Evolutionary conservation across 2,888 invertebrate genomes (phyloP).

Genomic region (Archips xylosteana): DNA sequence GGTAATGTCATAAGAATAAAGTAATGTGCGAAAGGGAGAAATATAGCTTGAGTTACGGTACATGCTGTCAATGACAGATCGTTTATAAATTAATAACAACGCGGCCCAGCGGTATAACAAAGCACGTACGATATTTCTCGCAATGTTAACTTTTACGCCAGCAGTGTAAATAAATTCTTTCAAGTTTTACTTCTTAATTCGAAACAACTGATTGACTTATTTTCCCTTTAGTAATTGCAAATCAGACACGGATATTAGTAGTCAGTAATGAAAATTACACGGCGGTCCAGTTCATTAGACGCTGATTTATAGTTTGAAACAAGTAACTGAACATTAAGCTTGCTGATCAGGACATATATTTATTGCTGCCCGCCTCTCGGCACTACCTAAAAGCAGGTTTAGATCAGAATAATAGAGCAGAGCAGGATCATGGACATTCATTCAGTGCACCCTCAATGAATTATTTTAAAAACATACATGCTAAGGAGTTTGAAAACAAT

Average conservation of each 20-base stretch:
- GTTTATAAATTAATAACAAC: no score
- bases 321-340: not conserved
- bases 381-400: not conserved
- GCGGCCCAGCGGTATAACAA: no score
- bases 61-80: no score
- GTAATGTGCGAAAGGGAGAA: no score
- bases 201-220: not conserved
- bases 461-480: no score
- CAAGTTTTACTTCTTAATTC: not conserved
- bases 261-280: constrained; percentile 13
- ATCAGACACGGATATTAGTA: constrained; percentile 19
- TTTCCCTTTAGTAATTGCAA: constrained; percentile 1
- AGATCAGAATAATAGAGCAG: no score
- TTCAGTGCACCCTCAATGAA: no score
- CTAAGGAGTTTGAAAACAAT: no score
- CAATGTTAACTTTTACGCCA: not conserved
- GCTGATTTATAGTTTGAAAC: constrained; percentile 17
- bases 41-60: no score
- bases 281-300: constrained; percentile 6
- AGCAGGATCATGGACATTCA: no score
- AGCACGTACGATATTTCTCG: no score
- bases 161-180: not conserved
- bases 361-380: constrained; percentile 4
- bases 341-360: constrained; percentile 5
- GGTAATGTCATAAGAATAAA: no score